A percentile compares a stretch with the other conserved stretches of the same genome.
Evolutionary conservation across 2,888 invertebrate species (phyloP).

Genomic region (Sturmia bella): DNA sequence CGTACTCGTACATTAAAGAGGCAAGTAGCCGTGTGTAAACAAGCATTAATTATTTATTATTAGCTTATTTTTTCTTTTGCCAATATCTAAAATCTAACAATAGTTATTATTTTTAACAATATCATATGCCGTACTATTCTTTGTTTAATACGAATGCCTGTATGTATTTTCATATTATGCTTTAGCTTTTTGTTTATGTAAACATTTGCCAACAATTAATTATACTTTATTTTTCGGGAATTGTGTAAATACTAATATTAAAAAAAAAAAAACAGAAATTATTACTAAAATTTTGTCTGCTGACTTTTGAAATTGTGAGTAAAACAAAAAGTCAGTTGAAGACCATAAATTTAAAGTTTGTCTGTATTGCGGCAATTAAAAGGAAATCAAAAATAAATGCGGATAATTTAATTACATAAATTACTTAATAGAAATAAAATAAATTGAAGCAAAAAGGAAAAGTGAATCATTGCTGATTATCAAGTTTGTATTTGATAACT

Average conservation of each 20-base stretch:
- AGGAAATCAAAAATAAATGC: neutral
- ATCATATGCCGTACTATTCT: neutral
- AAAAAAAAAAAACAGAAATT: slow-evolving; percentile 16
- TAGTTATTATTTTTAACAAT: slow-evolving; percentile 2
- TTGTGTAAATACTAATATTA: slow-evolving; percentile 45
- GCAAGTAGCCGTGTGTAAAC: slow-evolving; percentile 1
- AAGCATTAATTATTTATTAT: slow-evolving; percentile 19
- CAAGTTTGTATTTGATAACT: too few species aligned
- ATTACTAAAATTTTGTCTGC: slow-evolving; percentile 9
- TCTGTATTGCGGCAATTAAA: slow-evolving; percentile 6
- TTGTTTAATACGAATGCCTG: neutral
- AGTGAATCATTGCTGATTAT: neutral
- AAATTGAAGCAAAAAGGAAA: neutral
- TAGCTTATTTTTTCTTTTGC: slow-evolving; percentile 27
- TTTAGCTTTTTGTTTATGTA: neutral
- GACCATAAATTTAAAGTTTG: slow-evolving; percentile 35
- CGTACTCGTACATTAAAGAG: slow-evolving; percentile 33
- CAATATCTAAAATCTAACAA: slow-evolving; percentile 17
- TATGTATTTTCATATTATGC: neutral
- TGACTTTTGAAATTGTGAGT: slow-evolving; percentile 10
- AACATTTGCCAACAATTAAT: slow-evolving; percentile 55
- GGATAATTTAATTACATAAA: neutral
- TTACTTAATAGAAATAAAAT: neutral
- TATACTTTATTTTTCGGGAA: slow-evolving; percentile 44
- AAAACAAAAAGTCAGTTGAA: neutral